Conservation (phyloP, 2,113 vertebrate genomes). For the Periophthalmodon schlosseri region DNA sequence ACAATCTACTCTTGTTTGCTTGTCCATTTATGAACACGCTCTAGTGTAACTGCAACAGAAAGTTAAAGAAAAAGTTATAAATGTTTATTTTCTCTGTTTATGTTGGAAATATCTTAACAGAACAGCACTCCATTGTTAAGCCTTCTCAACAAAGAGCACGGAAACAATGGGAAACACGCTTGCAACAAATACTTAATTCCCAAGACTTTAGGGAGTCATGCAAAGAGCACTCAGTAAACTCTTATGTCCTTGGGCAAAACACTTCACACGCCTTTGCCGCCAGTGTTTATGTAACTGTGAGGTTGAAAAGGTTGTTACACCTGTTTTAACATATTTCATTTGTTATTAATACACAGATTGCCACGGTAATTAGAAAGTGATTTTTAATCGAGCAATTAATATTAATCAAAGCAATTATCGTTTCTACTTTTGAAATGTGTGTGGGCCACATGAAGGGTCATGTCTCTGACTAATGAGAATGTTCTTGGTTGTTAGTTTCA, state of each 20-base stretch:
- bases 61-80: not conserved
- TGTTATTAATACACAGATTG: not conserved
- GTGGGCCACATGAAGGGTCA: not conserved
- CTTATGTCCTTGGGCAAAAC: not conserved
- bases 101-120: not conserved
- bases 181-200: not conserved
- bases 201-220: not conserved
- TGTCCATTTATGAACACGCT: too few species aligned
- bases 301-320: not conserved
- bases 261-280: not conserved
- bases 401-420: not conserved
- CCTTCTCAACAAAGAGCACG: not conserved
- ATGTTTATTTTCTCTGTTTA: not conserved
- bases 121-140: not conserved
- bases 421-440: not conserved
- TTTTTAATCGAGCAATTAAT: constrained; percentile 8
- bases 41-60: not conserved
- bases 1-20: too few species aligned
- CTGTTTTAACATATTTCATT: not conserved
- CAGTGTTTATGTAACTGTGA: not conserved
- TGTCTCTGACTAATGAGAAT: not conserved
- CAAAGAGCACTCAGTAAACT: not conserved
- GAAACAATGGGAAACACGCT: not conserved
- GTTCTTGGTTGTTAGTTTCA: not conserved
- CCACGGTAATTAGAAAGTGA: not conserved